Percentiles rank a stretch among this genome's conserved stretches.
Conservation (phyloP, 2,888 invertebrate genomes). For the Philonicus albiceps region DNA sequence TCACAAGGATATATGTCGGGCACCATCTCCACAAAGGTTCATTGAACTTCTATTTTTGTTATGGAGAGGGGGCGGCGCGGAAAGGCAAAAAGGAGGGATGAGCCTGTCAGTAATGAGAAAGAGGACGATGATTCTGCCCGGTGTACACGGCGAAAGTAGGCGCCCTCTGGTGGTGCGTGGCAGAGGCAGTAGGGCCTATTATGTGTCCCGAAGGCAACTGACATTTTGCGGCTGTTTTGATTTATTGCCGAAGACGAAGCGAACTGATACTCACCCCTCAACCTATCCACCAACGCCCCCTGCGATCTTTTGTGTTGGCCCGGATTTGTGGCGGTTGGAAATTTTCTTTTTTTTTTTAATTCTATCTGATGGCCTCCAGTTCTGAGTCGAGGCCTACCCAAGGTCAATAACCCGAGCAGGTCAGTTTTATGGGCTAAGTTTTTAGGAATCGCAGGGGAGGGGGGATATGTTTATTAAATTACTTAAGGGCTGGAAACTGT, state of each 20-base stretch:
- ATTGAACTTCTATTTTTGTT: not conserved
- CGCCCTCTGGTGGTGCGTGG: not conserved
- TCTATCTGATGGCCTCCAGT: not conserved
- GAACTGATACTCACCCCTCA: not conserved
- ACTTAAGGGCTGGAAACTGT: not conserved
- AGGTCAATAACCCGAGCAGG: not conserved
- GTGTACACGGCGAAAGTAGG: not conserved
- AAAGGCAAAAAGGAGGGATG: not conserved
- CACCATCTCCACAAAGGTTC: not conserved
- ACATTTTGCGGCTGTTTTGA: constrained; percentile 27
- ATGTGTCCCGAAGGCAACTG: not conserved
- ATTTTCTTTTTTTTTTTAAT: not conserved
- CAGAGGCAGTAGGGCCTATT: not conserved
- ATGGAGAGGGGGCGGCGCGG: not conserved
- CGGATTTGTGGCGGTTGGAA: not conserved
- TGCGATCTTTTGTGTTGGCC: not conserved
- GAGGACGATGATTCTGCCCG: not conserved
- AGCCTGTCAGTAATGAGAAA: not conserved
- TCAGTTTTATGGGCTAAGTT: not conserved
- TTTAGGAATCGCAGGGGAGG: not conserved
- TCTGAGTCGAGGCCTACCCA: not conserved
- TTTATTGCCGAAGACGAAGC: constrained; percentile 16
- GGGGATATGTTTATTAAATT: not conserved
- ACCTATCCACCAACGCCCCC: not conserved
- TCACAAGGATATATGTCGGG: not conserved